Base-by-base conservation (phyloP, 2,797 vertebrate species). In the Menidia menidia region DNA sequence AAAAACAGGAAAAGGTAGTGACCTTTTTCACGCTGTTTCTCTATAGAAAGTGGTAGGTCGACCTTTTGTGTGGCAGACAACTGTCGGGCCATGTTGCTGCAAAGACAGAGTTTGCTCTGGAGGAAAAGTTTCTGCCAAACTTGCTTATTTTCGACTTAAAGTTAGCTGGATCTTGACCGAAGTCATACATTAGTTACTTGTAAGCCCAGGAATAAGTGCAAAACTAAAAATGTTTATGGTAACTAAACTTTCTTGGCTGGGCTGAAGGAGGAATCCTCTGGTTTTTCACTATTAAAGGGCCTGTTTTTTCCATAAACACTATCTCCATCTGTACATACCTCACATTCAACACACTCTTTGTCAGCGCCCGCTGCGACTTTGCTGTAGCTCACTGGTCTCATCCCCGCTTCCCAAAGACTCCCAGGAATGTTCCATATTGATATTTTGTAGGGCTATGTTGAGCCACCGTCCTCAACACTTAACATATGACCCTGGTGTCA, bases 401-500 rank as follows among this genome's bases (percentile, higher is more conserved):
- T 57, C 68, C 61, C 42, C n/a, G 72, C 82, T 80, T 81, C 58
- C 35, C 7, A 79, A 85, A 57, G 41, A 56, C 64, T 82, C 41
- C 4, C 1, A 76, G 71, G 86, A 92, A 85, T 88, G 86, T 81
- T 78, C 80, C 61, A 61, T 84, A 75, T 88, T 11, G 71, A 87
- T 89, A 85, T 88, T 85, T 83, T 51, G 83, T 71, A 15, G 43
- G 70, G 60, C 30, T 86, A 73, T 83, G 74, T 84, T 77, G 81
- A 59, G 77, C 81, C 84, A 80, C 82, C 83, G 80, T 87, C 76
- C 75, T 71, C 82, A 57, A 72, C 78, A 71, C 87, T 84, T 84
- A 78, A 85, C 88, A 81, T 80, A 59, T 88, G 88, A 92, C 85
- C 86, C 69, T 12, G 64, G 76, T 84, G 86, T 88, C 83, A 68